Evolutionary conservation across 2,797 vertebrate genomes (phyloP).

Genomic region (Chelon auratus): DNA sequence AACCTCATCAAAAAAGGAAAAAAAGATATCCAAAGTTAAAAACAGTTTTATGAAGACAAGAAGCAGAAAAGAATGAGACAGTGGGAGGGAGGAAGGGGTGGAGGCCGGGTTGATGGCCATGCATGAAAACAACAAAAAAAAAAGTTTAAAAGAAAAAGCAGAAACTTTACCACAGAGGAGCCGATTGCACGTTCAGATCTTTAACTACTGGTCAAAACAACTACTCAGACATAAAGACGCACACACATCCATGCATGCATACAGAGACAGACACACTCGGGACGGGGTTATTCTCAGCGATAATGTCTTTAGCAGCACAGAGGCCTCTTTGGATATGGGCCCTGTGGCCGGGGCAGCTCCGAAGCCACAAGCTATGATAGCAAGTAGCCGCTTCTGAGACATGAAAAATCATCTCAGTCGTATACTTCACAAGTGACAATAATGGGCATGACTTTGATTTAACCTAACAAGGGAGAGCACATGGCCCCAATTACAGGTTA

Average conservation of each 20-base stretch:
- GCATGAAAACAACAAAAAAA: conserved; percentile 67
- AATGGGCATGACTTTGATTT: conserved; percentile 41
- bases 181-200: conserved; percentile 74
- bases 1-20: conserved; percentile 75
- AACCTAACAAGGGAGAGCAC: conserved; percentile 21
- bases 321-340: conserved; percentile 53
- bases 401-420: conserved; percentile 45
- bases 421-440: conserved; percentile 39
- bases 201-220: conserved; percentile 75
- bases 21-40: conserved; percentile 74
- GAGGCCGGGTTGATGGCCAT: conserved; percentile 59
- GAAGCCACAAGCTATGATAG: conserved; percentile 56
- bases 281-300: conserved; percentile 75
- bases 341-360: conserved; percentile 52
- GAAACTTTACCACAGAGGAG: conserved; percentile 67
- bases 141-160: conserved; percentile 52
- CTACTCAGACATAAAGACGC: conserved; percentile 45
- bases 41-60: conserved; percentile 78
- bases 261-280: conserved; percentile 32
- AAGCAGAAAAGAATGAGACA: conserved; percentile 64
- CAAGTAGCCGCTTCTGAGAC: conserved; percentile 35
- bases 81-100: conserved; percentile 46
- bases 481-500: conserved; percentile 35
- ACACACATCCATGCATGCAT: conserved; percentile 35
- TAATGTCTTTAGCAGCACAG: conserved; percentile 78